Conservation (phyloP, 2,888 invertebrate species). For the Nasonia oneida region DNA sequence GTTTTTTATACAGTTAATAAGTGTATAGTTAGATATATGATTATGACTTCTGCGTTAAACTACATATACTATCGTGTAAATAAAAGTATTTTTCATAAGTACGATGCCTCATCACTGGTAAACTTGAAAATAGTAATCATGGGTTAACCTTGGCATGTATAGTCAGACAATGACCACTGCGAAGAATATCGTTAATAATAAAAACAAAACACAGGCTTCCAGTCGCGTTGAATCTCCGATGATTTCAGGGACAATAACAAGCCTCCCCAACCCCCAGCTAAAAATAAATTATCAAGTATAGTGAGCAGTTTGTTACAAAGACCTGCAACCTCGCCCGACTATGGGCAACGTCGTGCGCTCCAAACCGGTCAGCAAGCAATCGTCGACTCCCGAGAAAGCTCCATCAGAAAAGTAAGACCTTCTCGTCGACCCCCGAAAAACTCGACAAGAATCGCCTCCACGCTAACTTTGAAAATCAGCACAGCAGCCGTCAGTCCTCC, state of each 20-base stretch:
- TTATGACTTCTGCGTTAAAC: neutral
- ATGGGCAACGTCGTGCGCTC: slow-evolving; percentile 11
- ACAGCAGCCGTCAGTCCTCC: neutral
- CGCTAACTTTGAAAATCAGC: neutral
- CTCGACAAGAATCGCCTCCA: neutral
- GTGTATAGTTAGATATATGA: neutral
- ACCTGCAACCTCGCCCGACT: neutral
- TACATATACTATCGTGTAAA: neutral
- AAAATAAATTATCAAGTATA: neutral
- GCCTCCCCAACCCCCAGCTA: neutral
- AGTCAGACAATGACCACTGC: neutral
- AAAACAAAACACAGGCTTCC: neutral
- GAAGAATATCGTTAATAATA: neutral
- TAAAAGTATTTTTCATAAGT: neutral
- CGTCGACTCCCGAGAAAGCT: neutral
- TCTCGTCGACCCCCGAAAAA: neutral
- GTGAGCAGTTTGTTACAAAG: neutral
- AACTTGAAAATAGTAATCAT: neutral
- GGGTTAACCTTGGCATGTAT: neutral
- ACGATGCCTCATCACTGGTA: neutral
- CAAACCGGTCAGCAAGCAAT: neutral
- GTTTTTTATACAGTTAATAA: slow-evolving; percentile 6
- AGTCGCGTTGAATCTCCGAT: neutral
- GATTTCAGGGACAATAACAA: neutral
- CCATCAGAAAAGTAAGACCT: neutral